A percentile compares a stretch with the other conserved stretches of the same genome.
Conservation (phyloP, 2,888 invertebrate genomes). For the Clunio marinus region DNA sequence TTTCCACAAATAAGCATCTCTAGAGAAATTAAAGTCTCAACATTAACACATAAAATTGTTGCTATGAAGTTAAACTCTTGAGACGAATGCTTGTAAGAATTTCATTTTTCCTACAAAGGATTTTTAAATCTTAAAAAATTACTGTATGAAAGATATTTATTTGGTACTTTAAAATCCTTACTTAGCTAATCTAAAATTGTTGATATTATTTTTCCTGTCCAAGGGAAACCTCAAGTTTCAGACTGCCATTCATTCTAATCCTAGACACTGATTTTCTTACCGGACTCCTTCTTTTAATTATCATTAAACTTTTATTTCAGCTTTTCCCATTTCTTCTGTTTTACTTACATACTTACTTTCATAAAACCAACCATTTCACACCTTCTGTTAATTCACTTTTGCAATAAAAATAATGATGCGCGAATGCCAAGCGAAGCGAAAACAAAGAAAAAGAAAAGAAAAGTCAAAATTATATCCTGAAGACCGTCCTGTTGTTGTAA, state of each 20-base stretch:
- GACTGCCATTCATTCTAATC: background rate
- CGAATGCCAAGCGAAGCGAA: slow-evolving; percentile 20
- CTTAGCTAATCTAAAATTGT: too few species aligned
- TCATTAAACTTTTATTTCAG: slow-evolving; percentile 33
- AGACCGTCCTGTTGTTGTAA: slow-evolving; percentile 12
- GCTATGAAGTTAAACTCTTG: too few species aligned
- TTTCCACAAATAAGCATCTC: background rate
- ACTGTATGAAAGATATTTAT: too few species aligned
- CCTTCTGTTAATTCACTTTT: slow-evolving; percentile 35
- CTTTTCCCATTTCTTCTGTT: background rate
- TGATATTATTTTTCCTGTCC: background rate
- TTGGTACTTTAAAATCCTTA: too few species aligned
- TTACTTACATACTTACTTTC: background rate
- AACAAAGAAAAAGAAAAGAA: too few species aligned
- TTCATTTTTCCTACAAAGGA: too few species aligned
- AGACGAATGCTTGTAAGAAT: too few species aligned
- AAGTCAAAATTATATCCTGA: slow-evolving; percentile 20
- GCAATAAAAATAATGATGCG: slow-evolving; percentile 37
- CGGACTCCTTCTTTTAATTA: slow-evolving; percentile 18
- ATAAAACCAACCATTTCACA: slow-evolving; percentile 30
- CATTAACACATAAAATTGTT: too few species aligned
- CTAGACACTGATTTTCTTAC: background rate
- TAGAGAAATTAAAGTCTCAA: slow-evolving; percentile 13
- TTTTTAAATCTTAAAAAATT: too few species aligned
- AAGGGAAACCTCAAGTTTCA: background rate